These are phyloP conservation scores for Pachliopta kotzebuea DNA, from an alignment of 2,888 invertebrate species.

Conservation along the genomic window DNA sequence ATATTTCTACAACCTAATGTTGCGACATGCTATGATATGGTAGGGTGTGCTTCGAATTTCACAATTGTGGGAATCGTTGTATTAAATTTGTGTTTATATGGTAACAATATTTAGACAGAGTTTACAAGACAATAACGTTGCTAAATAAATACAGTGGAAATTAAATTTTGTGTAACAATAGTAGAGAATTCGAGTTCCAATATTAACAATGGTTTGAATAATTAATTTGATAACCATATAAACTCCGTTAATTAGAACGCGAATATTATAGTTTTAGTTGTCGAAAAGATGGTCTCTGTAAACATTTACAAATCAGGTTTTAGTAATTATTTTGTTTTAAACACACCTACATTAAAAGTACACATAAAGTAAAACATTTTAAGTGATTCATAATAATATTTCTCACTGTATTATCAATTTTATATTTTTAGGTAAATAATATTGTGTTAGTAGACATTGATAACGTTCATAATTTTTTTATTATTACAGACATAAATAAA, in stretches of 20 bases:
- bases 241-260: neutral
- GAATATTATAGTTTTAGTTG: neutral
- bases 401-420: no score
- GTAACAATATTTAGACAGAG: constrained; percentile 35
- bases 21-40: no score
- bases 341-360: no score
- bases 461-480: no score
- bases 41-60: neutral
- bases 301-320: no score
- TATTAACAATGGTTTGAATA: constrained; percentile 45
- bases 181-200: constrained; percentile 27
- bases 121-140: constrained; percentile 37
- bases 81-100: neutral
- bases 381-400: no score
- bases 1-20: no score
- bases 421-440: no score
- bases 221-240: constrained; percentile 42
- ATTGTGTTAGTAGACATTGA: no score
- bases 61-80: neutral
- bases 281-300: neutral
- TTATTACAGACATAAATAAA: no score
- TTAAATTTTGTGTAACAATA: constrained; percentile 45
- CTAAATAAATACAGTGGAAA: constrained; percentile 37
- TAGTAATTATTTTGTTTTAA: no score
- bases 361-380: no score